A percentile compares a stretch with the other conserved stretches of the same genome.
Evolutionary conservation across 2,113 vertebrate genomes (phyloP).

Genomic region (Rafetus swinhoei): DNA sequence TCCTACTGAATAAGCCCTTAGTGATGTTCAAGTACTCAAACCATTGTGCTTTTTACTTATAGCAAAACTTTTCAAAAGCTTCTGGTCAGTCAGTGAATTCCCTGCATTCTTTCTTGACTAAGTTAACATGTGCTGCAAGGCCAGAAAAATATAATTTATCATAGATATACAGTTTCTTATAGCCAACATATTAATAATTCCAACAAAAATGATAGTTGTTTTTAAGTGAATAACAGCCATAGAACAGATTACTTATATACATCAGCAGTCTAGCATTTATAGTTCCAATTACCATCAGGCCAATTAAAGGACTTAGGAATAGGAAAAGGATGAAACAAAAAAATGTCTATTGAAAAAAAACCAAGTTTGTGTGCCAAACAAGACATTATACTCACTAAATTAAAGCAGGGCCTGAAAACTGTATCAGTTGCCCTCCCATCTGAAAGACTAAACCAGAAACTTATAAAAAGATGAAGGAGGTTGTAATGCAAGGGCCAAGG

Average conservation of each 20-base stretch:
- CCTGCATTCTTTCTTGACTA: not conserved
- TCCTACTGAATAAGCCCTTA: not conserved
- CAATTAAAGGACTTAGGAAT: not conserved
- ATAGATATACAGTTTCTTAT: not conserved
- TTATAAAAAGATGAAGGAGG: conserved; percentile 33
- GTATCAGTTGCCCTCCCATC: conserved; percentile 39
- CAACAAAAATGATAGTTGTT: conserved; percentile 30
- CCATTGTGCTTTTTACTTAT: not conserved
- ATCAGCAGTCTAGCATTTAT: conserved; percentile 35
- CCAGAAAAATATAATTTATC: not conserved
- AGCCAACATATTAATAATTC: conserved; percentile 24
- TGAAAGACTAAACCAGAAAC: conserved; percentile 11
- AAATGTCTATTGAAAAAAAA: conserved; percentile 13
- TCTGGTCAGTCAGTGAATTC: not conserved
- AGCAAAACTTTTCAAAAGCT: not conserved
- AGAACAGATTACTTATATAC: conserved; percentile 43
- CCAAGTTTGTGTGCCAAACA: not conserved
- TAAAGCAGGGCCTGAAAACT: conserved; percentile 25
- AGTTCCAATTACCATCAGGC: conserved; percentile 23
- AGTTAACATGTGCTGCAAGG: not conserved
- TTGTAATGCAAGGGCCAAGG: not conserved
- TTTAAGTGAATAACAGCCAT: conserved; percentile 29
- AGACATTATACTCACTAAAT: conserved; percentile 30
- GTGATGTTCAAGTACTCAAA: not conserved
- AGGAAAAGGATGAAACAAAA: conserved; percentile 12